Base-by-base conservation (phyloP, 2,888 invertebrate genomes). In the Serrognathus titanus region DNA sequence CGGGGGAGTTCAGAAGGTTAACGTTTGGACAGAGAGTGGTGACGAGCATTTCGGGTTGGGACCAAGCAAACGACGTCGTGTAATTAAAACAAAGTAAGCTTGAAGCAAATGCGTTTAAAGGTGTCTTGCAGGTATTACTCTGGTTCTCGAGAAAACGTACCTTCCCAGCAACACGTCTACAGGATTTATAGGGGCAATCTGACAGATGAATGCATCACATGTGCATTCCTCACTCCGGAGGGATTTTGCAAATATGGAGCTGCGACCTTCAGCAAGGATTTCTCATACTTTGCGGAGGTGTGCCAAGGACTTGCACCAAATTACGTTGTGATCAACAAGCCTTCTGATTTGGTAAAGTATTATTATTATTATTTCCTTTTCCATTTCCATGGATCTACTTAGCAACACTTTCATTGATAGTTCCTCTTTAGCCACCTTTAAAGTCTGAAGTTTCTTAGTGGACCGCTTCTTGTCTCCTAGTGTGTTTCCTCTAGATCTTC, bases 161-260 rank as follows among this genome's bases (percentile, higher is more conserved):
- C 93, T 0, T 84, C 87, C 64, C 82, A 87, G 64, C 82, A 85
- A 57, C 92, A 95, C 60, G 80, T 85, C 39, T 81, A 82, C 20
- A 83, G 83, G 31, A 76, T 76, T 35, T 69, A 71, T 51, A 51
- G 66, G 0, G 57, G 50, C 8, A 62, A 58, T 5, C 8, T 6
- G 49, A 60, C 69, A 38, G 69, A 66, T 36, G 78, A 75, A 4
- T 94, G 94, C 75, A 70, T 93, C 35, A 89, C 92, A 12, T 94
- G 94, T 73, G 67, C 74, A 9, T 70, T 85, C 9, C 63, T 60
- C 40, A 81, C 86, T 68, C 83, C 82, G 0, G 83, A 83, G 53
- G 85, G 83, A 16, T 58, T 63, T 0, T 92, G 83, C 77, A 41
- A 79, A 58, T 85, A 73, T 74, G 88, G 84, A 10, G 67, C 76